phyloP scores from a whole-genome alignment of 2,888 invertebrate species.

The Chrysodeixis includens region DNA sequence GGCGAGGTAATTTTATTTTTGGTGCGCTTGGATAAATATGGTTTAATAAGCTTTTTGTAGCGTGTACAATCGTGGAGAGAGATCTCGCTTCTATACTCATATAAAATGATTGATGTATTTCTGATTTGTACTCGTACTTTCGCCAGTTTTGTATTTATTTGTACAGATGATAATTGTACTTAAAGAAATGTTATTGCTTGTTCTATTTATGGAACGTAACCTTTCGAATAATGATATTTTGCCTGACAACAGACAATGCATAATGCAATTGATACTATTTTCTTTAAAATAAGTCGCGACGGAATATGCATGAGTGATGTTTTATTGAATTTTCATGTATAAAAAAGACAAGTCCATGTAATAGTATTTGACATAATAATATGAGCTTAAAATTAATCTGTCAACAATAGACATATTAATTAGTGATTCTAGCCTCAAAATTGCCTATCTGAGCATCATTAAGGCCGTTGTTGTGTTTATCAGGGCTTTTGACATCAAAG shows the following conservation, averaged over 20 bases:
- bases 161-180: not conserved
- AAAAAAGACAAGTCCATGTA: no score
- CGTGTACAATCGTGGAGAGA: not conserved
- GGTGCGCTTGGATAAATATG: not conserved
- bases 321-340: no score
- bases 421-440: conserved; percentile 43
- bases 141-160: conserved; percentile 1
- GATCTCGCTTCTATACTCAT: not conserved
- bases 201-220: not conserved
- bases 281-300: not conserved
- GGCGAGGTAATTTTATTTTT: conserved; percentile 28
- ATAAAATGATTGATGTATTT: conserved; percentile 1
- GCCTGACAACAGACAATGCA: not conserved
- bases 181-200: not conserved
- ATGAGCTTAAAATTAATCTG: conserved; percentile 34
- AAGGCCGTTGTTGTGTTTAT: conserved; percentile 39
- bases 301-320: no score
- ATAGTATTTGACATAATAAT: no score
- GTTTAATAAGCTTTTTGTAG: not conserved
- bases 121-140: not conserved
- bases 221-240: not conserved
- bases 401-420: conserved; percentile 51
- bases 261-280: not conserved
- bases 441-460: conserved; percentile 48
- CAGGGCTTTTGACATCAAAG: conserved; percentile 56